Conservation (phyloP, 2,797 vertebrate species). For the Eulemur mongoz region DNA sequence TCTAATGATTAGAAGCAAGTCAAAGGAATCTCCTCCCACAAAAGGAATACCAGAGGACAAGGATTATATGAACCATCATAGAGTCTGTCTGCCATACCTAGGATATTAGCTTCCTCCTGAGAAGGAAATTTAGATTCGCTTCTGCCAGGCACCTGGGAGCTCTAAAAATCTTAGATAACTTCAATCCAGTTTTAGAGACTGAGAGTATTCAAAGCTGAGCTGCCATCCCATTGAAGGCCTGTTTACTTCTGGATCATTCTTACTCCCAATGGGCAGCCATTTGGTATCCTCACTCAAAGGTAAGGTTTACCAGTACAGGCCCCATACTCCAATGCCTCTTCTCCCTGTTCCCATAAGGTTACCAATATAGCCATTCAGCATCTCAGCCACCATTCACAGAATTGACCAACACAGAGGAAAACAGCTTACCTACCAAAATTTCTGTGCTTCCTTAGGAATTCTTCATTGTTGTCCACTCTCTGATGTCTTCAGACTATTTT, state of each 20-base stretch:
- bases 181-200: background rate
- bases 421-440: background rate
- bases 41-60: background rate
- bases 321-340: background rate
- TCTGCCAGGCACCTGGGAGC: background rate
- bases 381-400: background rate
- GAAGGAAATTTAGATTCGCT: conserved; percentile 26
- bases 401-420: background rate
- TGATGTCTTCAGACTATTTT: background rate
- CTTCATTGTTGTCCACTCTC: background rate
- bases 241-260: background rate
- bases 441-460: background rate
- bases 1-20: background rate
- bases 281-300: background rate
- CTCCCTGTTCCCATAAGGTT: background rate
- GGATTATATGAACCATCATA: background rate
- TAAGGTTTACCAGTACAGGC: background rate
- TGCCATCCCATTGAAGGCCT: background rate
- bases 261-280: background rate
- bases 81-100: background rate
- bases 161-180: background rate
- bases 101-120: background rate
- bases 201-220: background rate
- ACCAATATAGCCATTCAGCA: background rate
- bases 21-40: background rate